A percentile compares a stretch with the other conserved stretches of the same genome.
These are phyloP conservation scores for Villa cingulata DNA, from an alignment of 2,888 invertebrate species.

Conservation along the genomic window DNA sequence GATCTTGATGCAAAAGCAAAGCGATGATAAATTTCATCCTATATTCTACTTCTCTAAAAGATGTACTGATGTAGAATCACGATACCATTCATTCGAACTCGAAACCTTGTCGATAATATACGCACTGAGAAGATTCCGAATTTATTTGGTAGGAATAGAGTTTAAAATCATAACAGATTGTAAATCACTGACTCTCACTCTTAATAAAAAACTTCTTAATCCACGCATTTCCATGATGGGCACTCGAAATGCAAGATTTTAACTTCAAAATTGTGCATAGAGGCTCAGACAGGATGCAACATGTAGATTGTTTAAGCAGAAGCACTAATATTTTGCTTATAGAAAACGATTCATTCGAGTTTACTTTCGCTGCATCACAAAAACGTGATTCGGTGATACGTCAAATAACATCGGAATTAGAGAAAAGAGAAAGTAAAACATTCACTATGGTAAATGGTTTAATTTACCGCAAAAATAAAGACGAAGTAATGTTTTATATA, in stretches of 20 bases:
- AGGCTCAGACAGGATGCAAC: not conserved
- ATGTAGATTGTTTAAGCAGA: conserved; percentile 6
- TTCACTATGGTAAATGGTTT: conserved; percentile 1
- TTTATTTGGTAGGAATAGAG: not conserved
- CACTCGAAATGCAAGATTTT: too few relatives aligned
- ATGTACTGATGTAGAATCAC: not conserved
- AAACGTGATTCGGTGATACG: not conserved
- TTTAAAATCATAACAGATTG: not conserved
- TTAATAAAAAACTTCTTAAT: not conserved
- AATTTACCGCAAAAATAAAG: not conserved
- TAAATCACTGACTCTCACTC: not conserved
- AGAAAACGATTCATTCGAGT: not conserved
- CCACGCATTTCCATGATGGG: not conserved
- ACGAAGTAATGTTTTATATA: conserved; percentile 8
- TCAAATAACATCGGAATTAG: not conserved
- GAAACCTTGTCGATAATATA: not conserved
- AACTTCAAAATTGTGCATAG: too few relatives aligned
- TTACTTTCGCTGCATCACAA: not conserved
- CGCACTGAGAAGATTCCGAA: not conserved
- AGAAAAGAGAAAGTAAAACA: not conserved
- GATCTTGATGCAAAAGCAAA: not conserved
- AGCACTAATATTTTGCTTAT: not conserved
- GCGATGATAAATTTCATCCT: too few relatives aligned
- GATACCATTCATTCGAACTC: not conserved
- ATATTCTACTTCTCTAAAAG: too few relatives aligned